Base-by-base conservation (phyloP, 1,140 invertebrate genomes). In the Oreohelix idahoensis region DNA sequence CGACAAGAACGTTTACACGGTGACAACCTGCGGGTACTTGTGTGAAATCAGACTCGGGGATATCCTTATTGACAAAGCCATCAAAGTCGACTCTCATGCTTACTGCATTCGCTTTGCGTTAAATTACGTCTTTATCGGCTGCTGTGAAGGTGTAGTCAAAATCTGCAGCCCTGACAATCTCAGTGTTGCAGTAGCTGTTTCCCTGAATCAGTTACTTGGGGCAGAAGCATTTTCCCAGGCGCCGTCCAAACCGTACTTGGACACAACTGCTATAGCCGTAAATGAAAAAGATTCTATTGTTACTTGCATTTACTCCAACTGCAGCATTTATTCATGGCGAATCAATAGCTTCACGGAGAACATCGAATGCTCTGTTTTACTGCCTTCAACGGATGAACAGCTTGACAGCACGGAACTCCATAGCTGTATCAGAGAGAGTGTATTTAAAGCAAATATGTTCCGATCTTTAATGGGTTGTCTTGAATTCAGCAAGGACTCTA, bases 151-250 rank as follows among this genome's bases (percentile, higher is more conserved):
- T 20, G 49, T 75, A 10, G 80, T 82, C 32, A 82, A 82, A 35
- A 82, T 82, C n/a, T 82, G 80, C 51, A 58, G 35, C 51, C 80
- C 80, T 23, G 80, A 75, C n/a, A 75, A 4, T 26, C 71, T 82
- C 35, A 36, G 4, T 15, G 51, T 82, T 26, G 71, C 29, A 2
- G 80, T 71, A 8, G 45, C 49, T 5, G 51, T 82, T 1, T 74
- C 70, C 26, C 11, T 74, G n/a, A 26, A 49, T 17, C n/a, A 75
- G 17, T 29, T 82, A 13, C 71, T 82, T 26, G 80, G 80, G 1
- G 11, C 70, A 17, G 49, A 75, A 8, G 26, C 45, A 15, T 32
- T 51, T 15, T 49, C 45, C 4, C 39, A 53, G 49, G 38, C 51
- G 4, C 32, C 35, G 29, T 74, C 42, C 2, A 75, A 38, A 13